These are phyloP conservation scores for Pseudomyrmex gracilis DNA, from an alignment of 1,140 invertebrate species.

Conservation along the genomic window DNA sequence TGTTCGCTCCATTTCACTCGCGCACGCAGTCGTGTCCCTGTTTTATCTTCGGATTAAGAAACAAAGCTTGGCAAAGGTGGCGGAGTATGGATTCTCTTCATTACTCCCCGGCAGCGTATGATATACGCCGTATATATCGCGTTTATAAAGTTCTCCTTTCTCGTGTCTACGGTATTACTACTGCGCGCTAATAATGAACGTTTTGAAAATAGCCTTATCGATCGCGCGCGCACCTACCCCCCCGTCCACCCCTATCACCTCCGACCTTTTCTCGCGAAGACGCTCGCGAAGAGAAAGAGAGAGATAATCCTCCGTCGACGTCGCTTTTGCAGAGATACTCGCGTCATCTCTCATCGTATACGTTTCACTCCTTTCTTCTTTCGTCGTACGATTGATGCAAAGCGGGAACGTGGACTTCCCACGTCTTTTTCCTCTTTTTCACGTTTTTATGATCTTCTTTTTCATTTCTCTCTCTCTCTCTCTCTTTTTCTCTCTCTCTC, in stretches of 20 bases:
- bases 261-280: conserved; percentile 51
- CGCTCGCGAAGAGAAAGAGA: neutral
- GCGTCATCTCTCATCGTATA: conserved; percentile 35
- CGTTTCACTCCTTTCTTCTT: neutral
- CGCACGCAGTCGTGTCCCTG: conserved; percentile 69
- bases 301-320: conserved; percentile 48
- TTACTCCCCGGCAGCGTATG: conserved; percentile 64
- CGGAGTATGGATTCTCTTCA: conserved; percentile 74
- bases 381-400: conserved; percentile 36
- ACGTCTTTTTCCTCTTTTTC: neutral
- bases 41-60: conserved; percentile 78
- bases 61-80: conserved; percentile 60
- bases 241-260: conserved; percentile 37
- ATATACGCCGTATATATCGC: conserved; percentile 63
- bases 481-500: neutral
- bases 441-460: neutral
- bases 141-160: conserved; percentile 44
- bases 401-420: neutral
- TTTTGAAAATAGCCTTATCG: conserved; percentile 51
- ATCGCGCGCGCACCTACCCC: neutral
- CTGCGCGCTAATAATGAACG: conserved; percentile 57
- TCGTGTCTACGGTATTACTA: conserved; percentile 47
- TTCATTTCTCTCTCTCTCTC: neutral
- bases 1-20: conserved; percentile 73
- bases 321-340: conserved; percentile 17